Percentiles rank a stretch among this genome's conserved stretches.
These are phyloP conservation scores for Gephyroberyx darwinii DNA, from an alignment of 2,797 vertebrate species.

Conservation along the genomic window DNA sequence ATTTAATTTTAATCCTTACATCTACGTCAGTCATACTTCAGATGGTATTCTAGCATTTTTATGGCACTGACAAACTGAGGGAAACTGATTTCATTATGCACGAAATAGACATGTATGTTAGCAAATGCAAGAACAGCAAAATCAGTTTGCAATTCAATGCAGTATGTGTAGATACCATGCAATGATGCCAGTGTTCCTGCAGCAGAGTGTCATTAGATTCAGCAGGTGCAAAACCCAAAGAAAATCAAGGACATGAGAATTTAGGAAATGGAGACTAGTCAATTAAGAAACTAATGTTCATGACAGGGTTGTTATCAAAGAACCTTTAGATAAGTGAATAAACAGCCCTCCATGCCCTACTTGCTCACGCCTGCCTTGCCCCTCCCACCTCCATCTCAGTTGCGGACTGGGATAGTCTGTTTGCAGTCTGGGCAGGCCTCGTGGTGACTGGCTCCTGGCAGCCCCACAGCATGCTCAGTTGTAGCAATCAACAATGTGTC, in stretches of 20 bases:
- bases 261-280: not conserved
- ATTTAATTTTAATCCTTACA: not conserved
- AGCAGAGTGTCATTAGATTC: not conserved
- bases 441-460: constrained; percentile 85
- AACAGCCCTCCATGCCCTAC: constrained; percentile 4
- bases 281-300: constrained; percentile 4
- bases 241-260: not conserved
- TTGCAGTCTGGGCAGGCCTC: constrained; percentile 79
- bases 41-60: constrained; percentile 6
- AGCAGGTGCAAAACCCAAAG: constrained; percentile 16
- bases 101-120: constrained; percentile 8
- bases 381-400: constrained; percentile 68
- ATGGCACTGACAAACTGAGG: not conserved
- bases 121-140: constrained; percentile 13
- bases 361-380: not conserved
- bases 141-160: not conserved
- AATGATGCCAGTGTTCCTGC: not conserved
- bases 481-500: constrained; percentile 95
- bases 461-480: constrained; percentile 88
- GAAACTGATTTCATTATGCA: not conserved
- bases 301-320: not conserved
- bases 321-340: not conserved
- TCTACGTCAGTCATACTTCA: constrained; percentile 18
- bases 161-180: not conserved
- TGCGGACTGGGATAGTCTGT: constrained; percentile 89